phyloP scores from a whole-genome alignment of 2,797 vertebrate species.

The Enteromius radiatus region DNA sequence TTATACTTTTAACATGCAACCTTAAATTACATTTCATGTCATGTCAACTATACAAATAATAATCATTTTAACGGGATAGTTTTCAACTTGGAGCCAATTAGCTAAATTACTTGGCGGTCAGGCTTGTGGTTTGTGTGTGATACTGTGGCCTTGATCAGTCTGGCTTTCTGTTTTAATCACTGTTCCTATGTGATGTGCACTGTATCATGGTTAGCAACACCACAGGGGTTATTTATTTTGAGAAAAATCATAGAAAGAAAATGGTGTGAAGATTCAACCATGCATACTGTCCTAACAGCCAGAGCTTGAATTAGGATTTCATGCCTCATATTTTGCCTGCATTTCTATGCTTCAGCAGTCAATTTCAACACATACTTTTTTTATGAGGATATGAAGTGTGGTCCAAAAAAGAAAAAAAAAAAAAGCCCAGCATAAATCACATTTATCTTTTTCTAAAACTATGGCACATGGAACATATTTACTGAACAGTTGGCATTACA shows the following conservation, averaged over 20 bases:
- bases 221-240: background rate
- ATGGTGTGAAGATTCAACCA: background rate
- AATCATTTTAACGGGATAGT: background rate
- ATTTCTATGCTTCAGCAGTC: background rate
- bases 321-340: background rate
- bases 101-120: background rate
- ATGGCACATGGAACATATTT: slow-evolving; percentile 20
- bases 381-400: background rate
- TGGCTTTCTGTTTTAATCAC: slow-evolving; percentile 12
- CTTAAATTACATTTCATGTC: background rate
- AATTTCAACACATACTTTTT: background rate
- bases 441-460: slow-evolving; percentile 35
- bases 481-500: slow-evolving; percentile 14
- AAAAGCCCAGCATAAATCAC: background rate
- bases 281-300: slow-evolving; percentile 20
- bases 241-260: background rate
- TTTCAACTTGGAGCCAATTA: background rate
- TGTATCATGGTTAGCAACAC: background rate
- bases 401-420: background rate
- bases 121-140: slow-evolving; percentile 10
- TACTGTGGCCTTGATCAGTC: background rate
- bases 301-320: slow-evolving; percentile 15
- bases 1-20: background rate
- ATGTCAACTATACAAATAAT: background rate
- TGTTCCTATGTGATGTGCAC: background rate